Conservation (phyloP, 2,113 vertebrate species). For the Genyomyrus donnyi region DNA sequence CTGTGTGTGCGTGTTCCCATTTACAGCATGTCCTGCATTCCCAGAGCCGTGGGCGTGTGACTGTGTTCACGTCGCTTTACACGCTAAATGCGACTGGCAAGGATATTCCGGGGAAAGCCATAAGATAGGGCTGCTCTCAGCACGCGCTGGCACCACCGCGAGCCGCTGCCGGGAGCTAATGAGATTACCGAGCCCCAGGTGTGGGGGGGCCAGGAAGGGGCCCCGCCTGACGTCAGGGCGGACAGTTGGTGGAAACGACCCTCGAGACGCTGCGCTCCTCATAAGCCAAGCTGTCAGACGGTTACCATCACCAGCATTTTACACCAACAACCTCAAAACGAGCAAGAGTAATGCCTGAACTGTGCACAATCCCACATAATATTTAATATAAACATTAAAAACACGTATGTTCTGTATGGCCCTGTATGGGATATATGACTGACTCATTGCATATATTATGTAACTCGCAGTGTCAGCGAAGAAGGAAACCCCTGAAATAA, state of each 20-base stretch:
- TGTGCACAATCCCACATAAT: background rate
- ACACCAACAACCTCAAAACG: background rate
- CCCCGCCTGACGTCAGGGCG: background rate
- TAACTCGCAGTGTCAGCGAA: background rate
- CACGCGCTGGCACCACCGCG: background rate
- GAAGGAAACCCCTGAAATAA: background rate
- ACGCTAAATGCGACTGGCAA: background rate
- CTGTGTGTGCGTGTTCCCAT: background rate
- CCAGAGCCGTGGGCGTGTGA: background rate
- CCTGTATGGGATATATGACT: background rate
- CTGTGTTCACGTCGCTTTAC: background rate
- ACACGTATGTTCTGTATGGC: background rate
- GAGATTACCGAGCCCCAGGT: slow-evolving; percentile 23
- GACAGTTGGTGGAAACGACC: slow-evolving; percentile 16
- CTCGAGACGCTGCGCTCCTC: background rate
- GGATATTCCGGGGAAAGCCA: background rate
- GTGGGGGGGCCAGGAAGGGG: background rate
- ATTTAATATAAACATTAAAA: background rate
- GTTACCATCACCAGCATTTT: background rate
- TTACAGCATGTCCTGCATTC: background rate
- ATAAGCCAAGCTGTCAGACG: background rate
- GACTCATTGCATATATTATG: background rate
- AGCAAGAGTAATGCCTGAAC: background rate
- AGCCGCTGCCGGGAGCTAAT: slow-evolving; percentile 16
- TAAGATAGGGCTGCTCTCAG: background rate